These are phyloP conservation scores for Pogonocichla stellata DNA, from an alignment of 2,113 vertebrate species.

Conservation along the genomic window DNA sequence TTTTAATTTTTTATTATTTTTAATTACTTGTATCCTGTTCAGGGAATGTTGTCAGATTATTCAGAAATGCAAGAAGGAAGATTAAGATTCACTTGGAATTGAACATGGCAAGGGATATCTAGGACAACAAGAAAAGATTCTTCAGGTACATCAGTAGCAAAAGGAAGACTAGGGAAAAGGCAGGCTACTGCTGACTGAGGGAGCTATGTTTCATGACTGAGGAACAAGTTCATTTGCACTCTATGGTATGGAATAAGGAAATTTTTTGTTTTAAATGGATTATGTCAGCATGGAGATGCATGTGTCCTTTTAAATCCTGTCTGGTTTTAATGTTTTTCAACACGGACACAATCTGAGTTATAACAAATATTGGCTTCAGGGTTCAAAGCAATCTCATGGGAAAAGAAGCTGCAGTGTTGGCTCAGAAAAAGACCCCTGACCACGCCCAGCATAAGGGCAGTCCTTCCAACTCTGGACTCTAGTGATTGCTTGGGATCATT, in stretches of 20 bases:
- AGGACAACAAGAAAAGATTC: background rate
- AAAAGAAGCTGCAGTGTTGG: background rate
- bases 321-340: background rate
- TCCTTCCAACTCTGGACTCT: background rate
- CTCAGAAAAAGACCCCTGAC: background rate
- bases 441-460: background rate
- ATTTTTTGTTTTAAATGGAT: background rate
- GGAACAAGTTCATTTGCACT: background rate
- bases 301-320: background rate
- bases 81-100: background rate
- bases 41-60: background rate
- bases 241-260: background rate
- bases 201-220: accelerated
- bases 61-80: background rate
- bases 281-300: background rate
- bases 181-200: background rate
- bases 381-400: background rate
- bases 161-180: background rate
- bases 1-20: background rate
- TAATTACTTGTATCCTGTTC: background rate
- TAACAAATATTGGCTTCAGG: background rate
- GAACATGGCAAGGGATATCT: background rate
- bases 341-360: background rate
- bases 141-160: background rate
- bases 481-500: background rate